phyloP scores from a whole-genome alignment of 1,140 invertebrate species.

The Cydia splendana region DNA sequence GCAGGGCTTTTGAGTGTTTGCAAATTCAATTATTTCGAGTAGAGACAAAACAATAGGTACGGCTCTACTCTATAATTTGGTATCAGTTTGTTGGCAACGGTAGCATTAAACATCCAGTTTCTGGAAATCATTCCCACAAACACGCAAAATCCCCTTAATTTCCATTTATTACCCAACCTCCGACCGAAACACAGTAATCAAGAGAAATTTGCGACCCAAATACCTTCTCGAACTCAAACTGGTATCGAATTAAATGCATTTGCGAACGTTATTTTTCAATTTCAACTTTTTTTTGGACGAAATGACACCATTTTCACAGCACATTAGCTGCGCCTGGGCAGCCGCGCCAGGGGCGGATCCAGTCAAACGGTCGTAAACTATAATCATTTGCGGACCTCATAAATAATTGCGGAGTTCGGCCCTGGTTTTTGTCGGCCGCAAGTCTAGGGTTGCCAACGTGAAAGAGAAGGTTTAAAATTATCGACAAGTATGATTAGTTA shows the following conservation, averaged over 20 bases:
- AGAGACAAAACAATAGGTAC: background rate
- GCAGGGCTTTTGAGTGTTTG: background rate
- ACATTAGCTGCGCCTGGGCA: constrained; percentile 39
- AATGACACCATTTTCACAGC: constrained; percentile 39
- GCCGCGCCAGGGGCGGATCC: constrained; percentile 60
- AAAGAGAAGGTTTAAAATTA: too few species aligned
- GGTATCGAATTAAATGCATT: constrained; percentile 18
- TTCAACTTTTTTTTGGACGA: constrained; percentile 19
- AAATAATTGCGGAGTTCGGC: constrained; percentile 73
- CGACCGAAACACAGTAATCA: constrained; percentile 27
- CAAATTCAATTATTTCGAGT: background rate
- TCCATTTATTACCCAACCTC: constrained; percentile 21
- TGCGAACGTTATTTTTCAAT: constrained; percentile 24
- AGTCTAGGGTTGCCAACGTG: constrained; percentile 42
- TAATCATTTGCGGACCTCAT: constrained; percentile 75
- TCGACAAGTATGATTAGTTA: too few species aligned
- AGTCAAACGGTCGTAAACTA: constrained; percentile 71
- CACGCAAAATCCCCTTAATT: constrained; percentile 24
- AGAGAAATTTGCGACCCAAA: constrained; percentile 30
- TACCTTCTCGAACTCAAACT: constrained; percentile 22
- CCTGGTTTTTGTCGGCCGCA: constrained; percentile 69
- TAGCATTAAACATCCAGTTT: constrained; percentile 27
- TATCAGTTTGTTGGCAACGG: background rate
- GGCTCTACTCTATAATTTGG: background rate
- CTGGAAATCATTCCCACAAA: constrained; percentile 17